Conservation (phyloP, 92 coral and sea anemone genomes). For the Siderastrea siderea region DNA sequence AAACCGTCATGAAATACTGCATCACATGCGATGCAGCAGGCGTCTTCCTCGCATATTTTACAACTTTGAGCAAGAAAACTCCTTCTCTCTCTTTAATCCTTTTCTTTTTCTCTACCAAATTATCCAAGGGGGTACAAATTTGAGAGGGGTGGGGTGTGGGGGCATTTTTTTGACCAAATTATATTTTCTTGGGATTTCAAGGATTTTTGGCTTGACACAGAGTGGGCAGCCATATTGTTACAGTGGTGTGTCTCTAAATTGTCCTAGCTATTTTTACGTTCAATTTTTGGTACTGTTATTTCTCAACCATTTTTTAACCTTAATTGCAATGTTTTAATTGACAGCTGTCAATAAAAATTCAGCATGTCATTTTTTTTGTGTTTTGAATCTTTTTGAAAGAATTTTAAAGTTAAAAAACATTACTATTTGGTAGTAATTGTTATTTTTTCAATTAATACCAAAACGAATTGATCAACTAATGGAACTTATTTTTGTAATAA, state of each 20-base stretch:
- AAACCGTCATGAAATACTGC: slow-evolving; percentile 16
- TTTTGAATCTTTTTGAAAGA: not conserved
- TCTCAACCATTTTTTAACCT: not conserved
- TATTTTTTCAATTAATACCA: too few species aligned
- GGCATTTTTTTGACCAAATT: slow-evolving; percentile 8
- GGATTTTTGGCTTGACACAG: not conserved
- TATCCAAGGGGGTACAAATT: slow-evolving; percentile 3
- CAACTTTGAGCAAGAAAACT: not conserved
- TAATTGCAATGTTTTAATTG: slow-evolving; percentile 24
- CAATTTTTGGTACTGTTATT: not conserved
- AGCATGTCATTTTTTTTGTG: not conserved
- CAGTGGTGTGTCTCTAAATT: not conserved
- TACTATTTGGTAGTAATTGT: not conserved
- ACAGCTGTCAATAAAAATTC: slow-evolving; percentile 40
- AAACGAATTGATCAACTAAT: not conserved
- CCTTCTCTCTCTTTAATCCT: not conserved
- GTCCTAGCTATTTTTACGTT: not conserved
- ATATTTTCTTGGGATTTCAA: not conserved
- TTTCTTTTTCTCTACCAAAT: not conserved
- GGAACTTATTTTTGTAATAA: not conserved
- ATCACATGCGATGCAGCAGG: slow-evolving; percentile 49
- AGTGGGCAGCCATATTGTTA: slow-evolving; percentile 54
- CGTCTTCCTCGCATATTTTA: slow-evolving; percentile 31
- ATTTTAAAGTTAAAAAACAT: not conserved
- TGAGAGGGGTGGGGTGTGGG: slow-evolving; percentile 61